Conservation (phyloP, 2,888 invertebrate species). For the Falcaria lacertinaria region DNA sequence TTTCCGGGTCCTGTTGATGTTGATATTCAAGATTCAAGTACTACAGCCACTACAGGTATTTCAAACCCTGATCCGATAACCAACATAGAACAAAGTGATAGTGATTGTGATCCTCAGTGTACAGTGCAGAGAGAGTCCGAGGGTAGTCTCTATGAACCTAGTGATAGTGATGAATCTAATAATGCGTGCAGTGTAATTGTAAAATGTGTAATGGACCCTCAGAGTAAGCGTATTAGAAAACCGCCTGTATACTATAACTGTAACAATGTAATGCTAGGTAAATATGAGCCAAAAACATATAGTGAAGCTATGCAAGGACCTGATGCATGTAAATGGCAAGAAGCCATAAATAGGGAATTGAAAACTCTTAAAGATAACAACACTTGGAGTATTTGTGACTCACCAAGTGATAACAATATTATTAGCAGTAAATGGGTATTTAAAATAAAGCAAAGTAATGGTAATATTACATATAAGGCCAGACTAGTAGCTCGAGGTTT, state of each 20-base stretch:
- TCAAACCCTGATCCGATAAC: too few relatives aligned
- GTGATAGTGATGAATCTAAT: constrained; percentile 5
- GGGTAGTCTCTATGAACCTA: neutral
- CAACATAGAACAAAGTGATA: too few relatives aligned
- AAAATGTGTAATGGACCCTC: neutral
- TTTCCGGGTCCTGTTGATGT: neutral
- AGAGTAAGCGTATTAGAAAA: constrained; percentile 6
- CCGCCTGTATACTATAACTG: constrained; percentile 5
- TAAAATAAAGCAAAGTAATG: constrained; percentile 13
- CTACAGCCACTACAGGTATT: too few relatives aligned
- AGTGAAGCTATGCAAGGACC: constrained; percentile 14
- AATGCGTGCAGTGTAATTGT: too few relatives aligned
- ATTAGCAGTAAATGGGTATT: constrained; percentile 27
- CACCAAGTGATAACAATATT: constrained; percentile 8
- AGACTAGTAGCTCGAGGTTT: constrained; percentile 23
- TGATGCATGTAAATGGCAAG: constrained; percentile 13
- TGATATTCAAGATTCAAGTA: too few relatives aligned
- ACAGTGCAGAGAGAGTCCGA: too few relatives aligned
- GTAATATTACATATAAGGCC: constrained; percentile 16
- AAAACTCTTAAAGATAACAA: constrained; percentile 16
- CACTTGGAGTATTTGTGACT: constrained; percentile 13
- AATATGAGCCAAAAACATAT: constrained; percentile 11
- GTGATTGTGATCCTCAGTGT: too few relatives aligned
- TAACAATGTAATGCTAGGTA: constrained; percentile 4
- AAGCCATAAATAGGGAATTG: constrained; percentile 16